Evolutionary conservation across 2,113 vertebrate species (phyloP).

Genomic region (Rhabdomys dilectus): DNA sequence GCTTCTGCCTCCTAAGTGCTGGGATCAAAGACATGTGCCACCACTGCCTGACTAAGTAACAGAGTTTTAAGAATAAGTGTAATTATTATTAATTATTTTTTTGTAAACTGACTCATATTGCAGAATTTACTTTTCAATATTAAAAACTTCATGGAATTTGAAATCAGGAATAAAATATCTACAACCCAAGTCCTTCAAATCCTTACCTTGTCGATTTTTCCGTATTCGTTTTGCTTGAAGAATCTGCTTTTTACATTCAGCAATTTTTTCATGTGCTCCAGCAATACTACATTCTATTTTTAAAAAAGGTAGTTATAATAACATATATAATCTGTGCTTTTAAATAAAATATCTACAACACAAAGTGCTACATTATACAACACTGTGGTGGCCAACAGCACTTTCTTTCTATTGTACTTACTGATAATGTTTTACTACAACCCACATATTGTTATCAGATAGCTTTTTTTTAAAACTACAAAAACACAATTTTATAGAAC

Average conservation of each 20-base stretch:
- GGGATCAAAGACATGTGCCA: too few relatives aligned
- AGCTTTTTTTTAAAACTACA: conserved; percentile 15
- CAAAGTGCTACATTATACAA: neutral
- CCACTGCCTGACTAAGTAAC: neutral
- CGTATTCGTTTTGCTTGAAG: conserved; percentile 97
- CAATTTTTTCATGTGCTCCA: conserved; percentile 97
- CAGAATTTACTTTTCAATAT: conserved; percentile 25
- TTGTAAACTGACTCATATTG: neutral
- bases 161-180: conserved; percentile 56
- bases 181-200: conserved; percentile 33
- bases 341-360: conserved; percentile 15
- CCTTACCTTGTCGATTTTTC: conserved; percentile 98
- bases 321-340: conserved; percentile 25
- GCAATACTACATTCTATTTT: conserved; percentile 93
- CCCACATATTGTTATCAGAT: neutral
- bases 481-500: conserved; percentile 40
- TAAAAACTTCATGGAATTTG: conserved; percentile 58
- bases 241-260: conserved; percentile 99
- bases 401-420: neutral
- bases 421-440: neutral
- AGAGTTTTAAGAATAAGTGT: conserved; percentile 51
- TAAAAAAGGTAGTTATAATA: neutral
- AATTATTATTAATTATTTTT: conserved; percentile 57
- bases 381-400: neutral
- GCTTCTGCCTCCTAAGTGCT: too few relatives aligned